Evolutionary conservation across 2,113 vertebrate genomes (phyloP).

Genomic region (Lynx canadensis): DNA sequence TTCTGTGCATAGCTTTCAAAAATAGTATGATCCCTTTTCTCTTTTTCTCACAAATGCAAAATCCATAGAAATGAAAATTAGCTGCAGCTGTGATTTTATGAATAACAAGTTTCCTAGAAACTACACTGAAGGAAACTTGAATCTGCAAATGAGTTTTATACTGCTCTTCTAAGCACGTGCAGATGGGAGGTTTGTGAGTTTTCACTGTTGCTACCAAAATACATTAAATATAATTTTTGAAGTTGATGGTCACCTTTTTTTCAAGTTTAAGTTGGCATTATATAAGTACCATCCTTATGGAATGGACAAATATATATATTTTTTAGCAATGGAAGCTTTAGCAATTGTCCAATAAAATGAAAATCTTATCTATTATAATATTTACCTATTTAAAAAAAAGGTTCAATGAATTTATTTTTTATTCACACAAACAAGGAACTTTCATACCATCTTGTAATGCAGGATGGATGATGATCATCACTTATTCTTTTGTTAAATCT

Average conservation of each 20-base stretch:
- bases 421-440: not conserved
- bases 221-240: slow-evolving; percentile 47
- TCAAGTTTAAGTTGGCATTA: slow-evolving; percentile 43
- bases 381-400: not conserved
- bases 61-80: slow-evolving; percentile 79
- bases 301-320: not conserved
- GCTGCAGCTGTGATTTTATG: slow-evolving; percentile 81
- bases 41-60: slow-evolving; percentile 71
- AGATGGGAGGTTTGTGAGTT: slow-evolving; percentile 31
- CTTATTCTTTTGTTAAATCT: slow-evolving; percentile 8
- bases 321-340: not conserved
- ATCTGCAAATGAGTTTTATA: slow-evolving; percentile 57
- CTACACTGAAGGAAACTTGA: slow-evolving; percentile 65
- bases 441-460: not conserved
- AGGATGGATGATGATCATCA: not conserved
- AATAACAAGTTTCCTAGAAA: slow-evolving; percentile 80
- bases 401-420: not conserved
- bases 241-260: not conserved
- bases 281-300: not conserved
- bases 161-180: slow-evolving; percentile 27
- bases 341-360: not conserved
- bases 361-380: not conserved
- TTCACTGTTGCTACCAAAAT: slow-evolving; percentile 8
- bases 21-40: slow-evolving; percentile 71
- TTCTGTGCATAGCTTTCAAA: slow-evolving; percentile 69